Evolutionary conservation across 2,113 vertebrate genomes (phyloP).

Genomic region (Brienomyrus brachyistius): DNA sequence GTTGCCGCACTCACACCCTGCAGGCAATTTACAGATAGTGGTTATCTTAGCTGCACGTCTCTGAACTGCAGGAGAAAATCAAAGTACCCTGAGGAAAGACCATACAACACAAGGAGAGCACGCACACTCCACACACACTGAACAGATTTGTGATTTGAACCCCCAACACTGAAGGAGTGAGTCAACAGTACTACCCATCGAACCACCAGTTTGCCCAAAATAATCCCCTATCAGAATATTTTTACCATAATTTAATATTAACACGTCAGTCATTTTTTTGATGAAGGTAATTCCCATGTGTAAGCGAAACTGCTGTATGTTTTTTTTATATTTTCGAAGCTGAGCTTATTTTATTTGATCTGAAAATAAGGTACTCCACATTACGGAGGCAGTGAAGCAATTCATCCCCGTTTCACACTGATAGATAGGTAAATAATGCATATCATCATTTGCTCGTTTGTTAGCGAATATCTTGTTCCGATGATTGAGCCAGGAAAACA

Average conservation of each 20-base stretch:
- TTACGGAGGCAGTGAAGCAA: background rate
- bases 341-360: background rate
- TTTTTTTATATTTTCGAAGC: background rate
- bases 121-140: background rate
- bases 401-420: background rate
- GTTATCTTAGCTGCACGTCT: background rate
- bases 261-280: background rate
- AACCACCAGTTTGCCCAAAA: background rate
- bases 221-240: background rate
- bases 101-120: background rate
- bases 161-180: background rate
- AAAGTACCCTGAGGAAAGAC: background rate
- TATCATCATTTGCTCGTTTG: slow-evolving; percentile 1
- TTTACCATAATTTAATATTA: background rate
- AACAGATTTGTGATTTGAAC: background rate
- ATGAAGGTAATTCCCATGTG: background rate
- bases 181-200: background rate
- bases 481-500: slow-evolving; percentile 30
- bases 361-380: background rate
- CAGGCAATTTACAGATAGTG: background rate
- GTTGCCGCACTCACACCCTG: background rate
- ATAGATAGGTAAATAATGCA: slow-evolving; percentile 13
- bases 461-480: slow-evolving; percentile 11
- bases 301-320: background rate
- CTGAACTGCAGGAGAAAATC: background rate